Percentiles rank a stretch among this genome's conserved stretches.
Conservation (phyloP, 2,113 vertebrate genomes). For the Dasyornis broadbenti region DNA sequence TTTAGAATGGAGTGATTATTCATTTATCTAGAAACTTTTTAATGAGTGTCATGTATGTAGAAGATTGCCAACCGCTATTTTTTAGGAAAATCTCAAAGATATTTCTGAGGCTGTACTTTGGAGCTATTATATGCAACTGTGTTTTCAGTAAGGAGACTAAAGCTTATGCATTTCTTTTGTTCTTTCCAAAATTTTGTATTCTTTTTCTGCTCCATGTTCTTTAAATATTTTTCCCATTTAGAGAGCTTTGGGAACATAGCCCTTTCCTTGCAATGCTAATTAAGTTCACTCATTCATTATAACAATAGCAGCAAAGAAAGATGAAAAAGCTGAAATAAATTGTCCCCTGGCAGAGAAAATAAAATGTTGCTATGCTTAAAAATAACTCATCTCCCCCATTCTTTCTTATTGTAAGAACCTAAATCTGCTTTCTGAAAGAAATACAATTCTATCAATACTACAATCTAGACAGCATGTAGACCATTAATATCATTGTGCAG, state of each 20-base stretch:
- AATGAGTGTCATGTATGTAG: background rate
- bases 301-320: slow-evolving; percentile 49
- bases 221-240: slow-evolving; percentile 12
- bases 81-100: background rate
- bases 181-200: slow-evolving; percentile 2
- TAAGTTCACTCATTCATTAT: slow-evolving; percentile 52
- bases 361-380: slow-evolving; percentile 3
- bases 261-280: slow-evolving; percentile 49
- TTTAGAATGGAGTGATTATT: background rate
- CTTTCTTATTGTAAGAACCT: slow-evolving; percentile 1
- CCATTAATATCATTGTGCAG: slow-evolving; percentile 8
- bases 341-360: background rate
- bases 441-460: slow-evolving; percentile 48
- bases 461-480: background rate
- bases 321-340: slow-evolving; percentile 32
- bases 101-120: background rate
- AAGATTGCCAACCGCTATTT: background rate
- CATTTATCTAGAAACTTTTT: background rate
- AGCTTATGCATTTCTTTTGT: background rate
- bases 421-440: slow-evolving; percentile 41
- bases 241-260: background rate
- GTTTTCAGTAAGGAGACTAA: background rate
- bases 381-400: background rate
- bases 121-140: background rate
- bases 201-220: background rate